These are phyloP conservation scores for Rhinolophus ferrumequinum DNA, from an alignment of 2,113 vertebrate species.

Conservation along the genomic window DNA sequence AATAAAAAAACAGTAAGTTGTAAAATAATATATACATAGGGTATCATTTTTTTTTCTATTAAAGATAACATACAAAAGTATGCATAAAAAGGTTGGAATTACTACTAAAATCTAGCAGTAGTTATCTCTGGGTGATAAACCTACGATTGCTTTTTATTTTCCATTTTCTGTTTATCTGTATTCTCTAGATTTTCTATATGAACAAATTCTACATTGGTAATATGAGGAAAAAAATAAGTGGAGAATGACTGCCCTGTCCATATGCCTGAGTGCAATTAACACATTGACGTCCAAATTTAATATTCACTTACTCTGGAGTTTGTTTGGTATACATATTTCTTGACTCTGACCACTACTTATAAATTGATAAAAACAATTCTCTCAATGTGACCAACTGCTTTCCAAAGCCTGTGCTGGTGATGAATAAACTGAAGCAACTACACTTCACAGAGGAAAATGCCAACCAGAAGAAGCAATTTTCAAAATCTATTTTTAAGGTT, in stretches of 20 bases:
- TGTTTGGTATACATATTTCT: background rate
- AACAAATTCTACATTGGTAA: background rate
- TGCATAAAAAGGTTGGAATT: background rate
- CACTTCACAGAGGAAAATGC: background rate
- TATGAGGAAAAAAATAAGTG: background rate
- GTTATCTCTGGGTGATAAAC: background rate
- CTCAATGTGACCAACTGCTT: background rate
- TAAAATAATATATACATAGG: background rate
- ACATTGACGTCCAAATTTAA: background rate
- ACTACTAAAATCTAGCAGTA: background rate
- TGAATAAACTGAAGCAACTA: background rate
- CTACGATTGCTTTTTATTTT: background rate
- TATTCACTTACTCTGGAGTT: background rate
- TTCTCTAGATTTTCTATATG: slow-evolving; percentile 6
- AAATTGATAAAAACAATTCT: background rate
- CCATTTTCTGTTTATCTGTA: background rate
- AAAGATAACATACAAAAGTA: background rate
- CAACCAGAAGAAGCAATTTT: background rate
- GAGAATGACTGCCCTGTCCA: background rate
- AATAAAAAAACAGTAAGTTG: background rate
- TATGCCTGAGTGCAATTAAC: background rate
- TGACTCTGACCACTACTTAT: background rate
- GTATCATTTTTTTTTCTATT: background rate
- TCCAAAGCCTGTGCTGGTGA: background rate
- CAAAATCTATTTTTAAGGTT: background rate